These are phyloP conservation scores for Euschistus heros DNA, from an alignment of 1,140 invertebrate species.

Conservation along the genomic window DNA sequence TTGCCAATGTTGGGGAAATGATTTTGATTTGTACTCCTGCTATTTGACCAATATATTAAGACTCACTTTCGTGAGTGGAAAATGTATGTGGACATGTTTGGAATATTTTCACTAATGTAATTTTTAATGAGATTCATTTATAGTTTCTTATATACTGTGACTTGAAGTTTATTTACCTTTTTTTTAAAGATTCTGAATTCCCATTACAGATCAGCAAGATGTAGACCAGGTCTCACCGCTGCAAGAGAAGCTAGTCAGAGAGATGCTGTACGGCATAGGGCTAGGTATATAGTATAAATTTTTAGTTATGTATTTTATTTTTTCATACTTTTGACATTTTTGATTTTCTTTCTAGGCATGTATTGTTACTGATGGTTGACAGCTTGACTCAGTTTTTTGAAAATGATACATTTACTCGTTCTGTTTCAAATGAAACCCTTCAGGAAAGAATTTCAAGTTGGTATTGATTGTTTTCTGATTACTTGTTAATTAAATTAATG, in stretches of 20 bases:
- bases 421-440: slow-evolving; percentile 24
- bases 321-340: slow-evolving; percentile 22
- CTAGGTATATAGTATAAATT: slow-evolving; percentile 29
- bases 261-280: slow-evolving; percentile 30
- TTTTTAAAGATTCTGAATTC: too few species aligned
- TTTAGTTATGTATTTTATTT: not conserved
- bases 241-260: not conserved
- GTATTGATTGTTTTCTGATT: not conserved
- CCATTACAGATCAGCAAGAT: not conserved
- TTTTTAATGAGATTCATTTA: too few species aligned
- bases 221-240: not conserved
- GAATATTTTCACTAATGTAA: too few species aligned
- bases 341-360: slow-evolving; percentile 28
- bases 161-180: too few species aligned
- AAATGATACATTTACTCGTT: slow-evolving; percentile 29
- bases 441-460: slow-evolving; percentile 29
- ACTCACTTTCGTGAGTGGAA: too few species aligned
- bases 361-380: slow-evolving; percentile 36
- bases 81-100: too few species aligned
- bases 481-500: not conserved
- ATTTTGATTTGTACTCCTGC: too few species aligned
- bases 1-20: too few species aligned
- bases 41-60: too few species aligned
- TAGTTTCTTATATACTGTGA: too few species aligned
- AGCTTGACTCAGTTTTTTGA: slow-evolving; percentile 37